These are phyloP conservation scores for Aradophagus sp. DNA, from an alignment of 1,140 invertebrate species.

Conservation along the genomic window DNA sequence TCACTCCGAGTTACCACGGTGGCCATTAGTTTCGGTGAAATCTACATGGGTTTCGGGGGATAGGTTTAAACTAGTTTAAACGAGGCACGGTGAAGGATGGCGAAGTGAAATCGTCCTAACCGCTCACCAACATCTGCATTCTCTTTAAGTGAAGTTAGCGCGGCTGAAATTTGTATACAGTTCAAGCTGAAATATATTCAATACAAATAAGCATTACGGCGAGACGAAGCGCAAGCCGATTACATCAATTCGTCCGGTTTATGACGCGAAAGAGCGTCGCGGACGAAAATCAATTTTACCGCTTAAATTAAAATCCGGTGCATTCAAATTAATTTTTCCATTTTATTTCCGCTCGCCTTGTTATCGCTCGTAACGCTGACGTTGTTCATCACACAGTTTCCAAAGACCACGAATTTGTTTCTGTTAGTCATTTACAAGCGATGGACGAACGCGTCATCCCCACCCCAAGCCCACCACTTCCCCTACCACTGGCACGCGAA, in stretches of 20 bases:
- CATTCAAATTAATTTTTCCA: too few species aligned
- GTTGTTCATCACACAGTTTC: too few species aligned
- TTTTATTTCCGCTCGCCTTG: too few species aligned
- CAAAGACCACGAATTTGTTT: slow-evolving; percentile 10
- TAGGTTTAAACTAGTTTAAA: slow-evolving; percentile 50
- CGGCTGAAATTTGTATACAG: slow-evolving; percentile 24
- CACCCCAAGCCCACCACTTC: too few species aligned
- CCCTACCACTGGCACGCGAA: too few species aligned
- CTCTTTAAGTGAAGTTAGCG: slow-evolving; percentile 39
- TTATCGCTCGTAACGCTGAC: too few species aligned
- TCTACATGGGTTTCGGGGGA: slow-evolving; percentile 42
- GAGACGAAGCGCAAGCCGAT: not conserved
- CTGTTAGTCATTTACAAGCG: not conserved
- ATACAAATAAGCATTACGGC: slow-evolving; percentile 19
- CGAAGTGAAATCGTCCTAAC: slow-evolving; percentile 29
- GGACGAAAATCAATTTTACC: too few species aligned
- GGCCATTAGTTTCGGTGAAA: slow-evolving; percentile 51
- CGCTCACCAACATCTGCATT: slow-evolving; percentile 33
- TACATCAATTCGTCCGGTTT: too few species aligned
- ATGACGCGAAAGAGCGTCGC: too few species aligned
- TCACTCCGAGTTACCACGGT: slow-evolving; percentile 38
- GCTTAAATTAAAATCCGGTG: too few species aligned
- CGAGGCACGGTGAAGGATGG: slow-evolving; percentile 34
- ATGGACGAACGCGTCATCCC: slow-evolving; percentile 8
- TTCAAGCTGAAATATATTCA: slow-evolving; percentile 29